Evolutionary conservation across 2,797 vertebrate genomes (phyloP), one percentile per base, ranked within the genome.

Genomic region (Hephaestus fuliginosus): DNA sequence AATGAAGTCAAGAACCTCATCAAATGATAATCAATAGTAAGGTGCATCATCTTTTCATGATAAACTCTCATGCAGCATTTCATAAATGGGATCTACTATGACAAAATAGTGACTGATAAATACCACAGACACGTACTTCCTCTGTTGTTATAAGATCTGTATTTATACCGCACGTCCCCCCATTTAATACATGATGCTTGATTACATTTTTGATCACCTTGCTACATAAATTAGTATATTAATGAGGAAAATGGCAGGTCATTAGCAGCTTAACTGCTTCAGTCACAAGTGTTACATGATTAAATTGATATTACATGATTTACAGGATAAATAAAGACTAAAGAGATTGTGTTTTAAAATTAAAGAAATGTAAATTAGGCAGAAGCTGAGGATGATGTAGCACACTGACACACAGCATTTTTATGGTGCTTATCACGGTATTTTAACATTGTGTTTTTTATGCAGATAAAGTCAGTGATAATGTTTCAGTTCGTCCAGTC

Each of bases 121-220:
- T n/a, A 30, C 66, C 48, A 63, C 20, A 8, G 2, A 28, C 28
- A 18, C 9, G 20, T n/a, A 22, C n/a, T 43, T 64, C 60, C 69
- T 71, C 51, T 46, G 1, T 2, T 20, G 10, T 41, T 55, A 17
- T 5, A n/a, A 2, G 0, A 18, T 13, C 8, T 60, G 55, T 85
- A 65, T 83, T 78, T 72, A 77, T 66, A 44, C 46, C 51, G 5
- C 65, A 74, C 9, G 8, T 39, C 28, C 15, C 3, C 6, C 1
- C 22, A 33, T 78, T 46, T 77, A 72, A 77, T 55, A 52, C 44
- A 30, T 15, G 28, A 55, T 20, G 41, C 67, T 56, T 77, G 49
- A 84, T 79, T 76, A 88, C 53, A 76, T 76, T 72, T 74, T 56
- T 44, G 53, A 78, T 81, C 74, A 83, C 68, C 65, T 86, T 39